Conservation (phyloP, 2,888 invertebrate genomes). For the Zonitis immaculata region DNA sequence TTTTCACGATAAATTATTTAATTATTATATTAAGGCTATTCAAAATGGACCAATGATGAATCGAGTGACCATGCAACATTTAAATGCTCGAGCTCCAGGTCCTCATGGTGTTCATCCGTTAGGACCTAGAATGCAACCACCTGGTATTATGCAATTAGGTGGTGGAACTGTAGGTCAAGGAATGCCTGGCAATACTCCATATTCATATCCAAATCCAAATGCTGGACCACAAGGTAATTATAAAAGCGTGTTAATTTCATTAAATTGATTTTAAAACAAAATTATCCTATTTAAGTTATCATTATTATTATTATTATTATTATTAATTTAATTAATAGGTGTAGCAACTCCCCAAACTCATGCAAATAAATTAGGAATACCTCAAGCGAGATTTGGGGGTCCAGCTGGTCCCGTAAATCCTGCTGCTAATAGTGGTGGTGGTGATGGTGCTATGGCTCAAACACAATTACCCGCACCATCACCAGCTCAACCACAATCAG, state of each 20-base stretch:
- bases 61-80: conserved; percentile 50
- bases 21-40: conserved; percentile 53
- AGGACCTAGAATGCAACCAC: conserved; percentile 59
- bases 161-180: conserved; percentile 54
- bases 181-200: conserved; percentile 50
- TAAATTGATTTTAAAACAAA: not conserved
- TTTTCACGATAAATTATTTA: too few relatives aligned
- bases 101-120: conserved; percentile 51
- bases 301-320: too few relatives aligned
- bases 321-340: conserved; percentile 36
- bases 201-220: conserved; percentile 56
- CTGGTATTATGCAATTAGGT: conserved; percentile 47
- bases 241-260: not conserved
- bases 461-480: conserved; percentile 74
- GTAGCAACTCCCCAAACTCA: conserved; percentile 54
- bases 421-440: conserved; percentile 50
- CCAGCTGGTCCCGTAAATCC: conserved; percentile 50
- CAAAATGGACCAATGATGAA: conserved; percentile 76
- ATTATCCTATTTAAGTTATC: too few relatives aligned
- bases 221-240: conserved; percentile 48
- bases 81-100: conserved; percentile 49
- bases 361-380: conserved; percentile 35
- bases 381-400: conserved; percentile 42
- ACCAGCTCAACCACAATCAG: conserved; percentile 72
- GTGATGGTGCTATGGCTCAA: conserved; percentile 65